Conservation (phyloP, 2,797 vertebrate species). For the Coccyzus lansbergi region DNA sequence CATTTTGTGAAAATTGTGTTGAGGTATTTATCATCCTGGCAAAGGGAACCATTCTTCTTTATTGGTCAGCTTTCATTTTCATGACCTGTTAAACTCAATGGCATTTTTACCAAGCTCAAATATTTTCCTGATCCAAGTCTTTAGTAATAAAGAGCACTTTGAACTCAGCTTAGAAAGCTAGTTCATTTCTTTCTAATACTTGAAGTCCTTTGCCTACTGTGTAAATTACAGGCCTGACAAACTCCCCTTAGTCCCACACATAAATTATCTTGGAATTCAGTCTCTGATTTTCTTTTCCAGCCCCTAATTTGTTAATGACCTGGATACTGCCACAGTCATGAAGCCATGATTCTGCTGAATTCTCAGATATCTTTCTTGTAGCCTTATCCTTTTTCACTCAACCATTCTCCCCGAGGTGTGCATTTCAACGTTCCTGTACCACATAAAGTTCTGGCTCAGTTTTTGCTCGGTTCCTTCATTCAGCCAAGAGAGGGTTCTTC, state of each 20-base stretch:
- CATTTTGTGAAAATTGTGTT: background rate
- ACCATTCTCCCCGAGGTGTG: background rate
- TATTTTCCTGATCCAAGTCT: background rate
- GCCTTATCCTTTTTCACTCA: background rate
- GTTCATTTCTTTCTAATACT: background rate
- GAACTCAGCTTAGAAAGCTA: background rate
- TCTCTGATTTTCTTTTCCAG: background rate
- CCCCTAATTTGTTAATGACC: background rate
- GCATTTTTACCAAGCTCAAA: background rate
- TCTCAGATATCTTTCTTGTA: background rate
- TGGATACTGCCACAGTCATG: background rate
- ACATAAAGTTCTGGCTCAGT: background rate
- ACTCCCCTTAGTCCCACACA: background rate
- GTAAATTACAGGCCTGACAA: background rate
- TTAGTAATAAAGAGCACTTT: background rate
- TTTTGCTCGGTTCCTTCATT: background rate
- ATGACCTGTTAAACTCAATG: background rate
- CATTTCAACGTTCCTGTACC: background rate
- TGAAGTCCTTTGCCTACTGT: background rate
- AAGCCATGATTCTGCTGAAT: background rate
- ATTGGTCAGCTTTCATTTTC: background rate
- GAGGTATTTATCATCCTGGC: background rate
- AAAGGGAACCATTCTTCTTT: background rate
- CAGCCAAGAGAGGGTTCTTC: background rate
- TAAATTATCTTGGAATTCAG: background rate